These are phyloP conservation scores for Cryptus armator DNA, from an alignment of 2,888 invertebrate species.

Conservation along the genomic window DNA sequence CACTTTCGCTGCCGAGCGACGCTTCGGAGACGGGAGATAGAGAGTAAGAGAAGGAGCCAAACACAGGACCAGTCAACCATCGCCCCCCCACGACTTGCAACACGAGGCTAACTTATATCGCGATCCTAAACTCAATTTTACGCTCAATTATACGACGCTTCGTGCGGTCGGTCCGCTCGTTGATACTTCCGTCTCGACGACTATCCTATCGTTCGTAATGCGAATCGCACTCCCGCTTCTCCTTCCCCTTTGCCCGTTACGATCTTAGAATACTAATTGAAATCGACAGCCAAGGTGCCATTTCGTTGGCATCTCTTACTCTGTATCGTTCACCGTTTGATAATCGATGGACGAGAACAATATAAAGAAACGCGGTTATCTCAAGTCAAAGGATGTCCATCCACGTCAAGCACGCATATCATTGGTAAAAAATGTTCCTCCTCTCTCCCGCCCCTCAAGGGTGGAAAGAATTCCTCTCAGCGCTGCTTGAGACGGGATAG, in stretches of 20 bases:
- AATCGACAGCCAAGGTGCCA: slow-evolving; percentile 49
- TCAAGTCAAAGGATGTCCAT: not conserved
- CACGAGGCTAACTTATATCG: slow-evolving; percentile 70
- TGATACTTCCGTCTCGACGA: slow-evolving; percentile 55
- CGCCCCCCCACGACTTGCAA: slow-evolving; percentile 58
- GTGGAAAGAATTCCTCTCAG: slow-evolving; percentile 22
- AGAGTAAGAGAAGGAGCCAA: not conserved
- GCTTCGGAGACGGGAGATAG: not conserved
- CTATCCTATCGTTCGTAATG: slow-evolving; percentile 61
- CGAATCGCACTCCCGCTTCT: slow-evolving; percentile 35
- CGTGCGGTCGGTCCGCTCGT: slow-evolving; percentile 47
- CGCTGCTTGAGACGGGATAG: slow-evolving; percentile 31
- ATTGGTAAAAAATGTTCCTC: slow-evolving; percentile 9
- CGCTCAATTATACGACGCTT: slow-evolving; percentile 72
- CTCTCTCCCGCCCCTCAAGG: not conserved
- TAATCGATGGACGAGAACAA: slow-evolving; percentile 16
- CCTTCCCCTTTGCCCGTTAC: slow-evolving; percentile 42
- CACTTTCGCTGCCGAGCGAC: slow-evolving; percentile 60
- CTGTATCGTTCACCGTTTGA: not conserved
- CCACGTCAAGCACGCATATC: slow-evolving; percentile 44
- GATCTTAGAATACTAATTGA: slow-evolving; percentile 65
- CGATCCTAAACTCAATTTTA: slow-evolving; percentile 73
- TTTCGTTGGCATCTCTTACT: slow-evolving; percentile 22
- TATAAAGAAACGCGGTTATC: slow-evolving; percentile 22
- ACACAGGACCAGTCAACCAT: slow-evolving; percentile 31